These are phyloP conservation scores for Pipra filicauda DNA, from an alignment of 2,113 vertebrate species.

Conservation along the genomic window DNA sequence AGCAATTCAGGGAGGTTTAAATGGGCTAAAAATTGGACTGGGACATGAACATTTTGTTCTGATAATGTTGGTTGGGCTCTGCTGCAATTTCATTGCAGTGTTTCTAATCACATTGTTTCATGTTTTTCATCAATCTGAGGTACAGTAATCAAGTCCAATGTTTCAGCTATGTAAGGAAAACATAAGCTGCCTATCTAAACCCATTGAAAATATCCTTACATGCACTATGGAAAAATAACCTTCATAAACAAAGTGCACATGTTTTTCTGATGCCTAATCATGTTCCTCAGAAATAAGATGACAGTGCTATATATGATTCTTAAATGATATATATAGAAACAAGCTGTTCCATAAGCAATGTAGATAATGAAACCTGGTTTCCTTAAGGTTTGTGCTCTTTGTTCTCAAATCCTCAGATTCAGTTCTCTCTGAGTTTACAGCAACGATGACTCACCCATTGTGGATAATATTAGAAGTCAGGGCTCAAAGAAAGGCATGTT, in stretches of 20 bases:
- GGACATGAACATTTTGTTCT: not conserved
- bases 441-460: not conserved
- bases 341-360: not conserved
- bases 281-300: not conserved
- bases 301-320: not conserved
- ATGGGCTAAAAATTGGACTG: not conserved
- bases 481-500: not conserved
- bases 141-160: not conserved
- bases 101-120: not conserved
- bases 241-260: not conserved
- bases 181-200: not conserved
- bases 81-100: not conserved
- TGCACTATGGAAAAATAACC: not conserved
- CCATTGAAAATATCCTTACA: not conserved
- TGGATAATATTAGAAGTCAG: not conserved
- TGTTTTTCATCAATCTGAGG: not conserved
- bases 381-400: conserved; percentile 8
- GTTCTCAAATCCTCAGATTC: conserved; percentile 10
- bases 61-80: not conserved
- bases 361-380: not conserved
- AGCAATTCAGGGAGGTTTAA: not conserved
- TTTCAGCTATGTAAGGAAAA: not conserved
- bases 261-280: not conserved
- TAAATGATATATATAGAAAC: not conserved
- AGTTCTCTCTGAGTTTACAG: not conserved